Percentiles rank a stretch among this genome's conserved stretches.
Conservation (phyloP, 2,888 invertebrate genomes). For the Drosophila meridiana region DNA sequence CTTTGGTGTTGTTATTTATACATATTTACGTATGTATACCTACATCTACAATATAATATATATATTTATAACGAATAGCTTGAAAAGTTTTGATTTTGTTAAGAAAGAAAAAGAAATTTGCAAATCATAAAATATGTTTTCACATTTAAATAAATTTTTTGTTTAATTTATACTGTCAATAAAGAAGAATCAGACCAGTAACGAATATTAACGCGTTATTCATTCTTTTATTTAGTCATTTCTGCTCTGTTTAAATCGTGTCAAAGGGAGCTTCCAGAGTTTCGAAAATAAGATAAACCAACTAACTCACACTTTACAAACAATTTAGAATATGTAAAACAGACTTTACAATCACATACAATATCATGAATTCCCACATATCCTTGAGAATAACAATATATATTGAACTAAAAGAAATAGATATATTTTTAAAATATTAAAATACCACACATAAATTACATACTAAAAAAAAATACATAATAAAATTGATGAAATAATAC, state of each 20-base stretch:
- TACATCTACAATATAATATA: slow-evolving; percentile 21
- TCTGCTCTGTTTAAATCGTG: background rate
- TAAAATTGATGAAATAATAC: slow-evolving; percentile 2
- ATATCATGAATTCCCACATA: background rate
- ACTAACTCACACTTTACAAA: slow-evolving; percentile 39
- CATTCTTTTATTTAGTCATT: background rate
- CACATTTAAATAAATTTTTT: slow-evolving; percentile 27
- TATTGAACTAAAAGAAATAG: background rate
- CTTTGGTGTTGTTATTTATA: slow-evolving; percentile 73
- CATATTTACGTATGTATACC: slow-evolving; percentile 41
- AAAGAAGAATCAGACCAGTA: slow-evolving; percentile 51
- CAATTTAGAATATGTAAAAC: slow-evolving; percentile 14
- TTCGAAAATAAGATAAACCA: slow-evolving; percentile 26
- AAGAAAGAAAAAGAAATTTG: slow-evolving; percentile 21
- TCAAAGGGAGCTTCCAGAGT: slow-evolving; percentile 1
- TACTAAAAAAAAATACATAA: background rate
- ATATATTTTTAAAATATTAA: slow-evolving; percentile 8
- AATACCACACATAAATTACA: background rate
- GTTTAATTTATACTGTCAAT: slow-evolving; percentile 50
- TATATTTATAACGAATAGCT: slow-evolving; percentile 37
- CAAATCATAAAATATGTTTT: slow-evolving; percentile 39
- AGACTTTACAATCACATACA: slow-evolving; percentile 24
- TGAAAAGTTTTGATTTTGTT: slow-evolving; percentile 66
- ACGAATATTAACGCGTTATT: slow-evolving; percentile 6
- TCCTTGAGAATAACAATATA: background rate